Conservation (phyloP, 1,140 invertebrate species). For the Palaemon carinicauda region DNA sequence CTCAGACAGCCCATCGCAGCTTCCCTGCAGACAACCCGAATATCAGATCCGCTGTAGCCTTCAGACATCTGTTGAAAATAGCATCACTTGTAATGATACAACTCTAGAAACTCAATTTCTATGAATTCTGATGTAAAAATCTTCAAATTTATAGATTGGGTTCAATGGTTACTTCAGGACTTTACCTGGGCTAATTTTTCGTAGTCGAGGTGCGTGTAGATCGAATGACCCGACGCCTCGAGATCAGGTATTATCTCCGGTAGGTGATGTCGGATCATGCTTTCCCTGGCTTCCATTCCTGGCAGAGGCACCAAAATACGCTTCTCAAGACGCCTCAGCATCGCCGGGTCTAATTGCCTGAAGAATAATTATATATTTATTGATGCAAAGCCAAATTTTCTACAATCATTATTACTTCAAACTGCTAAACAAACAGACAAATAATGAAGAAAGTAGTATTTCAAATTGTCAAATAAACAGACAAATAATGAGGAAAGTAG, state of each 20-base stretch:
- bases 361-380: no score
- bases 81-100: neutral
- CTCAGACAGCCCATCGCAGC: conserved; percentile 71
- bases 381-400: no score
- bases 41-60: conserved; percentile 87
- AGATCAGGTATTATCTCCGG: conserved; percentile 61
- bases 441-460: no score
- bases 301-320: conserved; percentile 84
- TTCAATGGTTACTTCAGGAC: neutral
- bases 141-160: no score
- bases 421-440: no score
- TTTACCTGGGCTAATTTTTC: conserved; percentile 68
- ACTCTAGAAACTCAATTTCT: no score
- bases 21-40: conserved; percentile 89
- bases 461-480: no score
- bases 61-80: conserved; percentile 70
- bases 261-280: conserved; percentile 73
- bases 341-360: conserved; percentile 88
- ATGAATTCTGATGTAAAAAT: no score
- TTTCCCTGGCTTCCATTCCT: conserved; percentile 70
- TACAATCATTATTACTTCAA: no score
- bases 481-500: no score
- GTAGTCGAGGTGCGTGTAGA: conserved; percentile 68
- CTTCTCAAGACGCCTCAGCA: conserved; percentile 88
- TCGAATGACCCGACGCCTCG: conserved; percentile 63